Evolutionary conservation across 2,797 vertebrate genomes (phyloP).

Genomic region (Erethizon dorsatum): DNA sequence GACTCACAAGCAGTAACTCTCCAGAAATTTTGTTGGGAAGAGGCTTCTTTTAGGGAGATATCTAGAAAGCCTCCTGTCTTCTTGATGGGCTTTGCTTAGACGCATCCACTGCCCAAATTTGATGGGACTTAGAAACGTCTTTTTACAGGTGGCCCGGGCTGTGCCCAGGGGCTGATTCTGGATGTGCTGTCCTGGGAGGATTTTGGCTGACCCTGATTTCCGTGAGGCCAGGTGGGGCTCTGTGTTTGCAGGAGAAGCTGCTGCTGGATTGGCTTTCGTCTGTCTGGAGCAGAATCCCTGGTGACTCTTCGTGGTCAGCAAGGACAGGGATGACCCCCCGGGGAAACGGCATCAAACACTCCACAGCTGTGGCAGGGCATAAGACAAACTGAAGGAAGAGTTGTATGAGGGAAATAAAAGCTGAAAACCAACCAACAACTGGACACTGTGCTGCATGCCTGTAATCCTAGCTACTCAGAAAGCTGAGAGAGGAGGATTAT

Average conservation of each 20-base stretch:
- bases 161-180: too few relatives aligned
- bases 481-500: not conserved
- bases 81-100: not conserved
- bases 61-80: not conserved
- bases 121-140: not conserved
- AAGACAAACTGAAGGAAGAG: not conserved
- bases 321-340: not conserved
- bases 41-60: not conserved
- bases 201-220: rapidly evolving
- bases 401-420: not conserved
- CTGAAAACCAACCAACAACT: not conserved
- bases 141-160: not conserved
- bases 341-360: not conserved
- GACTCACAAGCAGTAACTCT: not conserved
- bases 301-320: too few relatives aligned
- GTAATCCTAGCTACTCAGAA: not conserved
- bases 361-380: rapidly evolving
- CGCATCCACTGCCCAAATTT: not conserved
- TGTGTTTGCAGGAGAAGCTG: not conserved
- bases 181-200: rapidly evolving
- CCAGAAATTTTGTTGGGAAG: not conserved
- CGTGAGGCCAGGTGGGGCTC: rapidly evolving
- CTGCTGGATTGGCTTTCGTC: not conserved
- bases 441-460: not conserved
- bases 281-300: not conserved